These are phyloP conservation scores for Thymallus thymallus DNA, from an alignment of 2,113 vertebrate species.

Conservation along the genomic window DNA sequence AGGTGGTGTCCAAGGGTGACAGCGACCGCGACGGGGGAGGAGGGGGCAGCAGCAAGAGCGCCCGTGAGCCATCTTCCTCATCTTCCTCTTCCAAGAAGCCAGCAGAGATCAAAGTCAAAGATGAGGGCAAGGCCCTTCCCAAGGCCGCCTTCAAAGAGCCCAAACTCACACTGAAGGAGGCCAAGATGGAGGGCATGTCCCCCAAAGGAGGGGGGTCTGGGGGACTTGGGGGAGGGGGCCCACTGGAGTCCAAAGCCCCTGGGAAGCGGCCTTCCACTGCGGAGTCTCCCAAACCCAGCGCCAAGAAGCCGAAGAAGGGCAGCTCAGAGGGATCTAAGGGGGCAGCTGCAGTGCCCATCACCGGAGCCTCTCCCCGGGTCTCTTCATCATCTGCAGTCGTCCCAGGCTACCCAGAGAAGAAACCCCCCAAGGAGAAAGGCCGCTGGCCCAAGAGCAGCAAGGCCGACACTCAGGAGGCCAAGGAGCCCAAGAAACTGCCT, in stretches of 20 bases:
- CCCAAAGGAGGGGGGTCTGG: slow-evolving; percentile 87
- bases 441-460: slow-evolving; percentile 85
- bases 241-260: slow-evolving; percentile 79
- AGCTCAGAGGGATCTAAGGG: slow-evolving; percentile 83
- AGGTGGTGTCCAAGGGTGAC: slow-evolving; percentile 80
- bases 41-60: slow-evolving; percentile 64
- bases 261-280: slow-evolving; percentile 87
- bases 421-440: slow-evolving; percentile 88
- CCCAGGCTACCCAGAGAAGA: slow-evolving; percentile 83
- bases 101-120: slow-evolving; percentile 88
- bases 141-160: slow-evolving; percentile 98
- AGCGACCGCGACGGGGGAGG: slow-evolving; percentile 81
- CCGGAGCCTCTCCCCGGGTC: slow-evolving; percentile 83
- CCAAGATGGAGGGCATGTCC: slow-evolving; percentile 91
- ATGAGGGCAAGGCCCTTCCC: slow-evolving; percentile 85
- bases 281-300: slow-evolving; percentile 91
- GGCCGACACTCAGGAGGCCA: slow-evolving; percentile 80
- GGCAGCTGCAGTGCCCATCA: slow-evolving; percentile 61
- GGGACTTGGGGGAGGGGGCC: slow-evolving; percentile 66
- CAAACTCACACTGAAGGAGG: slow-evolving; percentile 93
- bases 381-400: slow-evolving; percentile 67
- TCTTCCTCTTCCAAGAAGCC: slow-evolving; percentile 82
- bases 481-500: slow-evolving; percentile 85
- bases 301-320: slow-evolving; percentile 94
- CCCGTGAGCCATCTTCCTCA: slow-evolving; percentile 56